These are phyloP conservation scores for Sitobion miscanthi DNA, from an alignment of 1,140 invertebrate genomes.

Conservation along the genomic window DNA sequence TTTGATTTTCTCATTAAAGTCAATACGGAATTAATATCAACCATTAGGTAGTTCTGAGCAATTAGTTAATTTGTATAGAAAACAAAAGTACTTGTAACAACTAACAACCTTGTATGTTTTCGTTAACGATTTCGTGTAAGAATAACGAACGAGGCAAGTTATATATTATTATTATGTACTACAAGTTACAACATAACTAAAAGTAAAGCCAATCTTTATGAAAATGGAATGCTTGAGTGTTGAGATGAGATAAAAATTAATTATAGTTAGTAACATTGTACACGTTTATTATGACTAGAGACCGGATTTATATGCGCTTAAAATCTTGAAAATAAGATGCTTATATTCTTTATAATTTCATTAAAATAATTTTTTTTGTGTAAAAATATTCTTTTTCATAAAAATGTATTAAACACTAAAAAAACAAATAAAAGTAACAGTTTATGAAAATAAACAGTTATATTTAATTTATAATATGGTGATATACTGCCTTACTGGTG, in stretches of 20 bases:
- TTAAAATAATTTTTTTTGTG: too few species aligned
- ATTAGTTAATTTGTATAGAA: not conserved
- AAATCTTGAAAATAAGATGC: too few species aligned
- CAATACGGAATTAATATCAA: not conserved
- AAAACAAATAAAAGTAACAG: too few species aligned
- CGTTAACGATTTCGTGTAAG: not conserved
- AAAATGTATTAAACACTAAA: too few species aligned
- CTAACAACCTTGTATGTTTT: not conserved
- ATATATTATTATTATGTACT: not conserved
- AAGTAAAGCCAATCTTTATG: not conserved
- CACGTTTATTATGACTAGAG: not conserved
- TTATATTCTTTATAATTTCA: too few species aligned
- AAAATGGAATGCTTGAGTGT: not conserved
- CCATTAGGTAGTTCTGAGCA: not conserved
- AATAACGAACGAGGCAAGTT: not conserved
- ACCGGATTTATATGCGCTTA: too few species aligned
- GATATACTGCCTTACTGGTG: too few species aligned
- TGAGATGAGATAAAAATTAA: not conserved
- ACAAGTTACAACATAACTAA: not conserved
- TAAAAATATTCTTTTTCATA: too few species aligned
- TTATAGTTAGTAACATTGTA: not conserved
- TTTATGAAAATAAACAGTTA: too few species aligned
- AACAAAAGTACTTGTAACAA: not conserved
- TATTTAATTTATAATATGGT: too few species aligned
- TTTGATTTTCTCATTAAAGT: too few species aligned